phyloP scores from a whole-genome alignment of 2,113 vertebrate species.

The Pteronura brasiliensis region DNA sequence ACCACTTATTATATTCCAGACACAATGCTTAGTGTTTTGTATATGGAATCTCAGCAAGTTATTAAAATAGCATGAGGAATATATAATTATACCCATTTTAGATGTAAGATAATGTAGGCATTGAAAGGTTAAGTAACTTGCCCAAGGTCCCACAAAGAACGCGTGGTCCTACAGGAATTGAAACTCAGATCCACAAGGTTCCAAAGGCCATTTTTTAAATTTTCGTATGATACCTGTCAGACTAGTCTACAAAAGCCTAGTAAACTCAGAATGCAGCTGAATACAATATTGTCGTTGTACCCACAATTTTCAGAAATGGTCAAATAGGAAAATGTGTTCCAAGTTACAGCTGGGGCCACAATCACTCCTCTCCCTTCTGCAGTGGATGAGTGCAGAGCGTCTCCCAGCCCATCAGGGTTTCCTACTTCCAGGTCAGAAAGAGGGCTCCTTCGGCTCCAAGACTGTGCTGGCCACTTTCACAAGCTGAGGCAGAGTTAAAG shows the following conservation, averaged over 20 bases:
- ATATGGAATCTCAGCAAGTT: conserved; percentile 1
- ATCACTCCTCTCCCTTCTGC: neutral
- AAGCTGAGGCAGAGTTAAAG: neutral
- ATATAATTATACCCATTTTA: neutral
- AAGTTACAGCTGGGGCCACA: neutral
- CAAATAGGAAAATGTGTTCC: neutral
- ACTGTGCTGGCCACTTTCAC: neutral
- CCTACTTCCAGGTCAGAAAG: neutral
- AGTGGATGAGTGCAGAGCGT: neutral
- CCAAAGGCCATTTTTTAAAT: neutral
- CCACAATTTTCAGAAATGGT: neutral
- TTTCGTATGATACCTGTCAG: neutral
- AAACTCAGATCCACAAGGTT: neutral
- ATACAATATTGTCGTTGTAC: neutral
- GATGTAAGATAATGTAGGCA: neutral
- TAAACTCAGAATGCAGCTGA: neutral
- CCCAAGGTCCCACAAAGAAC: neutral
- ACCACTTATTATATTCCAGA: neutral
- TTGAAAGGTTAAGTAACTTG: neutral
- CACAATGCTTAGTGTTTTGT: neutral
- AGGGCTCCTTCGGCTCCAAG: neutral
- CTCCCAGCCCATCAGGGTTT: neutral
- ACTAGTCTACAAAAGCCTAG: neutral
- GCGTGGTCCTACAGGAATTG: neutral
- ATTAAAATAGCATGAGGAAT: neutral